These are phyloP conservation scores for Odontocerum albicorne DNA, from an alignment of 2,888 invertebrate genomes.

Conservation along the genomic window DNA sequence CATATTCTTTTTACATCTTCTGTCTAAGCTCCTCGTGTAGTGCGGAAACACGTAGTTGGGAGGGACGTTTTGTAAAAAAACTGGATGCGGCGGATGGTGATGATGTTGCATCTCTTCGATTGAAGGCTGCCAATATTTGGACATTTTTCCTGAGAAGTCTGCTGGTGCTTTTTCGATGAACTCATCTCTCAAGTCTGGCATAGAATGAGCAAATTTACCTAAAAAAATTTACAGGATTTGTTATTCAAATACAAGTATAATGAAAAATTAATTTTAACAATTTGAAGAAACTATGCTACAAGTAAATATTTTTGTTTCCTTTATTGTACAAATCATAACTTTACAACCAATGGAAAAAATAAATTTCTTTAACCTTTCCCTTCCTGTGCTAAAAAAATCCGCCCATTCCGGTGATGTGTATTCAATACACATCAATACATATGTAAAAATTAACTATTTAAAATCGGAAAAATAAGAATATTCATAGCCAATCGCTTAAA, in stretches of 20 bases:
- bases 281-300: too few relatives aligned
- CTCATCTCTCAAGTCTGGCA: conserved; percentile 51
- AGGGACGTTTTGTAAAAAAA: conserved; percentile 38
- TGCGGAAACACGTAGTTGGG: conserved; percentile 34
- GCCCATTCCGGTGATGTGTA: too few relatives aligned
- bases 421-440: too few relatives aligned
- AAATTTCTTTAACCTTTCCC: too few relatives aligned
- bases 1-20: conserved; percentile 46
- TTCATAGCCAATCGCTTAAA: too few relatives aligned
- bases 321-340: too few relatives aligned
- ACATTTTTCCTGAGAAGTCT: conserved; percentile 44
- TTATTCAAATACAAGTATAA: not conserved
- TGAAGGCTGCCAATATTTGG: conserved; percentile 49
- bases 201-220: conserved; percentile 55
- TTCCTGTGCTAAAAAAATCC: too few relatives aligned
- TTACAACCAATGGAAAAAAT: too few relatives aligned
- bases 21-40: conserved; percentile 33
- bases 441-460: too few relatives aligned
- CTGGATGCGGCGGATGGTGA: conserved; percentile 51
- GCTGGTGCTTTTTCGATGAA: conserved; percentile 45
- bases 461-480: too few relatives aligned
- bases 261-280: too few relatives aligned
- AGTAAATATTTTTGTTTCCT: too few relatives aligned
- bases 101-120: conserved; percentile 48
- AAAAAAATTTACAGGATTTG: conserved; percentile 35